Base-by-base conservation (phyloP, 2,888 invertebrate species). In the Timandra comae region DNA sequence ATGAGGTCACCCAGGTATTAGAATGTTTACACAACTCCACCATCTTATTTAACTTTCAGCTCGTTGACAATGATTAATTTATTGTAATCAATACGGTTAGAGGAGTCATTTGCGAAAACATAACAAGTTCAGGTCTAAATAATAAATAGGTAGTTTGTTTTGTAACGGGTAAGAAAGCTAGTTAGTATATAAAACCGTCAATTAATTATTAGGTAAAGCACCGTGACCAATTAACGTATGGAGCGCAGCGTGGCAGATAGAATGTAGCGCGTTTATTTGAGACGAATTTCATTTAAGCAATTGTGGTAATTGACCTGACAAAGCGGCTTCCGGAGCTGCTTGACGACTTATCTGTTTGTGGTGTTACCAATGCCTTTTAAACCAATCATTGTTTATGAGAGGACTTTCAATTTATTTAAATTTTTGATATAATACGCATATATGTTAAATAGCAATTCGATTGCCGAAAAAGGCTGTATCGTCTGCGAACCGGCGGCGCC, bases 281-380 rank as follows among this genome's bases (percentile, higher is more conserved):
- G 76, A 76, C 78, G 75, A 78, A 81, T 79, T 79, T 77, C 76
- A 81, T 82, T 84, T 73, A 67, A 77, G 74, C 84, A 82, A 82
- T 84, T 84, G 81, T 69, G 56, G 77, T 82, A 85, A 85, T 84
- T 85, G 81, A 69, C 59, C 65, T 60, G 66, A 64, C 66, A 57
- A 56, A 49, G 58, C 68, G 70, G 65, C 76, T 82, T 82, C 84
- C 84, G 80, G 77, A 77, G 61, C 61, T 24, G 32, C 33, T 16
- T 46, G 49, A 53, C 56, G 56, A 43, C 57, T 66, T 63, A 69
- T 69, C 69, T 71, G 61, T 54, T 44, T 52, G 52, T 55, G 56
- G 49, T 58, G 58, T 56, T 54, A 39, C 50, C 33, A 52, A 49
- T 47, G 44, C 29, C 4, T 24, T 10, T n/a, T 1, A 2, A 24